A percentile compares a stretch with the other conserved stretches of the same genome.
These are phyloP conservation scores for Dolomedes plantarius DNA, from an alignment of 2,888 invertebrate genomes.

Conservation along the genomic window DNA sequence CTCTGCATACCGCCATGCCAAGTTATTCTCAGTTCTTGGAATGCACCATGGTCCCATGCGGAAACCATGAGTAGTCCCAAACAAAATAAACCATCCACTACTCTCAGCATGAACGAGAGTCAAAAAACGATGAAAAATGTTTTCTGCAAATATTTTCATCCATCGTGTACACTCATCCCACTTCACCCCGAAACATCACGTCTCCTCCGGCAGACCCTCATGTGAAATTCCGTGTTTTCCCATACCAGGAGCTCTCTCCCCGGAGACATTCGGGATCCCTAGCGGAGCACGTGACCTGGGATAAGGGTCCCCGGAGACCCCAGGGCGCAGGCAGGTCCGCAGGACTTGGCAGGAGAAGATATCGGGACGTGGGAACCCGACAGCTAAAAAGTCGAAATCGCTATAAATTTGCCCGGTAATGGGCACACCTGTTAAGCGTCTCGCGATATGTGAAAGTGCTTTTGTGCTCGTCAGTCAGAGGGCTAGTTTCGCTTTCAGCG, in stretches of 20 bases:
- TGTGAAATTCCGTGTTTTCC: slow-evolving; percentile 64
- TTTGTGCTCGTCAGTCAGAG: too few species aligned
- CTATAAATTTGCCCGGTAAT: not conserved
- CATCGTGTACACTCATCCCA: slow-evolving; percentile 14
- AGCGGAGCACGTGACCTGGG: slow-evolving; percentile 30
- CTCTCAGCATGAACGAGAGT: too few species aligned
- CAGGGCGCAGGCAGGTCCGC: not conserved
- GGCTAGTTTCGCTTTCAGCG: too few species aligned
- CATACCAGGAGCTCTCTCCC: slow-evolving; percentile 36
- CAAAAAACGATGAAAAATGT: too few species aligned
- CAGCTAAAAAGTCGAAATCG: not conserved
- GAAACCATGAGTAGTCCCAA: too few species aligned
- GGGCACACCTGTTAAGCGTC: not conserved
- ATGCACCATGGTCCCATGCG: too few species aligned
- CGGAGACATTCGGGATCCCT: slow-evolving; percentile 31
- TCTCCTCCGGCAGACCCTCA: slow-evolving; percentile 8
- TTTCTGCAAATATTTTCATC: not conserved
- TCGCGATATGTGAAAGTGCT: not conserved
- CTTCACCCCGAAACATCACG: slow-evolving; percentile 18
- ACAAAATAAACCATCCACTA: too few species aligned
- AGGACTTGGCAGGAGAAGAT: not conserved
- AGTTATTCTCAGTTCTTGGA: too few species aligned
- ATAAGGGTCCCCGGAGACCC: slow-evolving; percentile 17
- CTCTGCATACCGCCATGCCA: too few species aligned
- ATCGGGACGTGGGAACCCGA: not conserved